Percentiles rank a stretch among this genome's conserved stretches.
Conservation (phyloP, 2,888 invertebrate genomes). For the Drosophila paramelanica region DNA sequence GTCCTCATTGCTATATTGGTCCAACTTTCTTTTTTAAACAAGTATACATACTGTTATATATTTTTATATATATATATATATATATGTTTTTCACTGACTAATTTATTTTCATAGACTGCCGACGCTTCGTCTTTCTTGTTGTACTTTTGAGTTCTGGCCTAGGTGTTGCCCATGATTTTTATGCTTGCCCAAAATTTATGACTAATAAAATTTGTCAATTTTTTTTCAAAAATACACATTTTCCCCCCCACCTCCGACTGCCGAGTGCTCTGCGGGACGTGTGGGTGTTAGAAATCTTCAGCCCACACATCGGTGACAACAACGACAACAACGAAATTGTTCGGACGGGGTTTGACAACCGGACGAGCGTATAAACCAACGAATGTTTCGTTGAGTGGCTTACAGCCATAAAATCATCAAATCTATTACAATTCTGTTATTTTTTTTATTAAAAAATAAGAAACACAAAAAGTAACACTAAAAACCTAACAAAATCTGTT, state of each 20-base stretch:
- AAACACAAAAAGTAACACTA: conserved; percentile 1
- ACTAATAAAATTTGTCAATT: conserved; percentile 77
- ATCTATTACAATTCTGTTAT: conserved; percentile 67
- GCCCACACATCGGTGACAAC: conserved; percentile 62
- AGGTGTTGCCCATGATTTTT: conserved; percentile 65
- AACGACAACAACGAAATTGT: conserved; percentile 38
- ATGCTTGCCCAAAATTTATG: conserved; percentile 72
- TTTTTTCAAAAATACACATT: conserved; percentile 23
- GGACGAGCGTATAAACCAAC: conserved; percentile 47
- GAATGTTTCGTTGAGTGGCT: conserved; percentile 67
- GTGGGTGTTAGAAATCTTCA: conserved; percentile 67
- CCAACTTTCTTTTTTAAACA: conserved; percentile 27
- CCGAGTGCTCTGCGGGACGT: conserved; percentile 4
- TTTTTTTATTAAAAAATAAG: conserved; percentile 32
- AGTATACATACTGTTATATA: not conserved
- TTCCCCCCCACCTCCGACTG: not conserved
- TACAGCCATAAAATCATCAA: conserved; percentile 74
- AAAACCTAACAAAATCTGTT: conserved; percentile 15
- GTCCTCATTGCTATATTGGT: conserved; percentile 36
- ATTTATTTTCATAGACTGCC: conserved; percentile 73
- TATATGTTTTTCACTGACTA: conserved; percentile 38
- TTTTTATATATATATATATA: conserved; percentile 7
- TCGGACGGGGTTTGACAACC: conserved; percentile 37
- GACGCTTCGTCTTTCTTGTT: conserved; percentile 22
- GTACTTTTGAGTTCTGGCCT: conserved; percentile 13